Percentiles rank a stretch among this genome's conserved stretches.
These are phyloP conservation scores for Tyria jacobaeae DNA, from an alignment of 2,888 invertebrate genomes.

Conservation along the genomic window DNA sequence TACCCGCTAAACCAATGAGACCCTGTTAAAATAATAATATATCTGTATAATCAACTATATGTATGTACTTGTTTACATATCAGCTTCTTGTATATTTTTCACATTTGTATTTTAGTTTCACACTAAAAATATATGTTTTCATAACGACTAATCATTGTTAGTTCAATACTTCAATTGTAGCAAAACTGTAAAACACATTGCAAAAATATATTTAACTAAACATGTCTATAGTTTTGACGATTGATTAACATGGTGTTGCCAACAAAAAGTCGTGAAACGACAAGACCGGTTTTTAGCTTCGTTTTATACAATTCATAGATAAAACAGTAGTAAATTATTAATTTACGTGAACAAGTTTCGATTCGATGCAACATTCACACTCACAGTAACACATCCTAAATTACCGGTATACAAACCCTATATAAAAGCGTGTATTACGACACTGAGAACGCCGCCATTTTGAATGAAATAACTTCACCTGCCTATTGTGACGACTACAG, in stretches of 20 bases:
- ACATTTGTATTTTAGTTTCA: slow-evolving; percentile 2
- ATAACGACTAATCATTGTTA: slow-evolving; percentile 20
- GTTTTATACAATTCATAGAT: slow-evolving; percentile 3
- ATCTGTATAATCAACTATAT: slow-evolving; percentile 27
- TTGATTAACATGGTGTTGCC: slow-evolving; percentile 7
- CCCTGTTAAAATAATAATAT: slow-evolving; percentile 37
- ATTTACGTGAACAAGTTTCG: slow-evolving; percentile 1
- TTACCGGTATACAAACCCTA: slow-evolving; percentile 48
- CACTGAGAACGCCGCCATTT: slow-evolving; percentile 47
- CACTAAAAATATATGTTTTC: slow-evolving; percentile 24
- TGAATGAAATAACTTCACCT: slow-evolving; percentile 33
- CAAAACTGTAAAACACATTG: slow-evolving; percentile 23
- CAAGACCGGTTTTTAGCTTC: background rate
- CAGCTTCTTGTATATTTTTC: slow-evolving; percentile 27
- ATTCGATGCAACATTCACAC: slow-evolving; percentile 23
- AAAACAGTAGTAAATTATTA: background rate
- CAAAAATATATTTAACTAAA: slow-evolving; percentile 4
- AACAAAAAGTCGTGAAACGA: background rate
- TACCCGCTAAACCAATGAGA: slow-evolving; percentile 38
- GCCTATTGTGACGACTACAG: slow-evolving; percentile 25
- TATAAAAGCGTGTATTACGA: slow-evolving; percentile 56
- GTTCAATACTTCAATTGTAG: slow-evolving; percentile 38
- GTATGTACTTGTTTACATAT: slow-evolving; percentile 36
- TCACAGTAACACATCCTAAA: slow-evolving; percentile 48
- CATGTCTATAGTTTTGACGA: background rate